A percentile compares a stretch with the other conserved stretches of the same genome.
Evolutionary conservation across 2,888 invertebrate genomes (phyloP).

Genomic region (Cryptosula pallasiana): DNA sequence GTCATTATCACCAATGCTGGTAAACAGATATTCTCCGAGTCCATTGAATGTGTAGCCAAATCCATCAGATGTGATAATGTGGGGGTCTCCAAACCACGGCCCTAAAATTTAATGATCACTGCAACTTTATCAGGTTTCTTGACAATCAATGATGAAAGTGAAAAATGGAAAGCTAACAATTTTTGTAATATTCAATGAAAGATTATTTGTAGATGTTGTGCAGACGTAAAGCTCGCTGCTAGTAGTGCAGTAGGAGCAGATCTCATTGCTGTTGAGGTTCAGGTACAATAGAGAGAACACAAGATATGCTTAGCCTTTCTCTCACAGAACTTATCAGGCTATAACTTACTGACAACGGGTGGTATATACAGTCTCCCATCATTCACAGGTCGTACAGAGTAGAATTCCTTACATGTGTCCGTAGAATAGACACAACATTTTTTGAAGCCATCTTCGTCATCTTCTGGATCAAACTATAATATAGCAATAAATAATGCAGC

Average conservation of each 20-base stretch:
- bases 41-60: slow-evolving; percentile 12
- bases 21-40: slow-evolving; percentile 20
- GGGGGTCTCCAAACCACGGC: slow-evolving; percentile 11
- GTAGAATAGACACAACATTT: background rate
- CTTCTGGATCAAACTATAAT: background rate
- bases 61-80: slow-evolving; percentile 18
- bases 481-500: no score
- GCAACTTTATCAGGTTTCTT: no score
- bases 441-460: background rate
- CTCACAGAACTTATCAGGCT: background rate
- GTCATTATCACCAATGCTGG: slow-evolving; percentile 1
- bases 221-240: no score
- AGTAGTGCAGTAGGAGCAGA: no score
- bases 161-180: no score
- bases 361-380: background rate
- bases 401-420: slow-evolving; percentile 1
- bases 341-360: background rate
- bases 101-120: background rate
- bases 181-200: no score
- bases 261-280: no score
- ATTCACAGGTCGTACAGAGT: slow-evolving; percentile 11
- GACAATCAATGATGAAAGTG: no score
- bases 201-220: no score
- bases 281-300: no score
- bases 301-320: background rate